Conservation (phyloP, 2,888 invertebrate species). For the Aporophyla nigra region DNA sequence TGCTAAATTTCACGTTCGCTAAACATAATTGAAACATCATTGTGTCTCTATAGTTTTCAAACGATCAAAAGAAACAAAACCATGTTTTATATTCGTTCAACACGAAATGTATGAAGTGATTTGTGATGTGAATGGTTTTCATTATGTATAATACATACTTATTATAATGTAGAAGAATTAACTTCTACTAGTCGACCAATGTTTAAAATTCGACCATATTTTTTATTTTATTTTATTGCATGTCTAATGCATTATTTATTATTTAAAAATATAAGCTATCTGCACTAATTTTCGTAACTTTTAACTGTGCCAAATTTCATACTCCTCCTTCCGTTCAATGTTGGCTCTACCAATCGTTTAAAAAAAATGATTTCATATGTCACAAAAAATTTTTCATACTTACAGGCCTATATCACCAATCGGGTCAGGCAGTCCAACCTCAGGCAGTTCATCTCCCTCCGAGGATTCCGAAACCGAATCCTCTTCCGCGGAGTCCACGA, state of each 20-base stretch:
- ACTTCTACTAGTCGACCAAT: too few species aligned
- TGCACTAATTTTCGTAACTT: too few species aligned
- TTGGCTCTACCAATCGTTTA: background rate
- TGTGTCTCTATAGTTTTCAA: background rate
- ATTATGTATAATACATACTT: background rate
- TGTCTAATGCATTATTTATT: too few species aligned
- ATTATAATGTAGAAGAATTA: too few species aligned
- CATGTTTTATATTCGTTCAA: background rate
- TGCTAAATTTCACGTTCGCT: background rate
- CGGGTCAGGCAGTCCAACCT: slow-evolving; percentile 86
- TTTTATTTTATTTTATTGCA: too few species aligned
- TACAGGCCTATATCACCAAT: slow-evolving; percentile 87
- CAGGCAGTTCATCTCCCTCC: slow-evolving; percentile 85
- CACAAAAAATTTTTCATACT: slow-evolving; percentile 22
- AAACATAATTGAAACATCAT: background rate
- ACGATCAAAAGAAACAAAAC: background rate
- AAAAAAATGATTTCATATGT: background rate
- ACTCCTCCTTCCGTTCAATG: too few species aligned
- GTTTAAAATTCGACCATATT: too few species aligned
- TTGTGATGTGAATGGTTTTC: background rate
- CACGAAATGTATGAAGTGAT: background rate
- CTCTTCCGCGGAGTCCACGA: slow-evolving; percentile 92
- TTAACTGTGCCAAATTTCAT: too few species aligned
- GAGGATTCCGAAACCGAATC: slow-evolving; percentile 83
- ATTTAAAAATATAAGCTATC: too few species aligned